phyloP scores from a whole-genome alignment of 2,888 invertebrate species.

The Drosophila quinaria region DNA sequence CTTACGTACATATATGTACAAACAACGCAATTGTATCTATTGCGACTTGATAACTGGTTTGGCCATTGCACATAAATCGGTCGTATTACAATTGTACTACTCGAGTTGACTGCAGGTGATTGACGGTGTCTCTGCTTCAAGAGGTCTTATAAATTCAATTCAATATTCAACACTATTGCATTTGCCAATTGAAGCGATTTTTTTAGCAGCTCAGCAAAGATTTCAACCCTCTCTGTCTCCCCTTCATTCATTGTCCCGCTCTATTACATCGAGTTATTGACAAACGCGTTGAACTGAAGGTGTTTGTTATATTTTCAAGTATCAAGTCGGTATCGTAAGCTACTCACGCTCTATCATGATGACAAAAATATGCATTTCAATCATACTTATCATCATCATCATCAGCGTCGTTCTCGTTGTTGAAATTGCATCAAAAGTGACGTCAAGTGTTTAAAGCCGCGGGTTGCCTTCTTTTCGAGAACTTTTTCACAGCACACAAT shows the following conservation, averaged over 20 bases:
- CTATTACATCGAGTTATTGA: neutral
- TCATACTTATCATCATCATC: slow-evolving; percentile 19
- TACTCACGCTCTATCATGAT: slow-evolving; percentile 23
- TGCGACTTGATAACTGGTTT: slow-evolving; percentile 19
- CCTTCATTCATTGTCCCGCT: neutral
- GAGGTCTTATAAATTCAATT: slow-evolving; percentile 13
- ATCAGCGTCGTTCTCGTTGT: neutral
- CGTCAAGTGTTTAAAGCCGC: slow-evolving; percentile 37
- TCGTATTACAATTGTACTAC: slow-evolving; percentile 15
- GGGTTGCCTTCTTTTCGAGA: slow-evolving; percentile 14
- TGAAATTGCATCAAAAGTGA: slow-evolving; percentile 16
- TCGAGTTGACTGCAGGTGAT: slow-evolving; percentile 6
- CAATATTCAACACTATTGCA: slow-evolving; percentile 13
- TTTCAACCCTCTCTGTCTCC: neutral
- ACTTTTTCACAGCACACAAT: slow-evolving; percentile 25
- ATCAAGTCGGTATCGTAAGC: slow-evolving; percentile 5
- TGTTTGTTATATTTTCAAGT: slow-evolving; percentile 19
- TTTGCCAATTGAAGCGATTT: slow-evolving; percentile 4
- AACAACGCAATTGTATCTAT: slow-evolving; percentile 3
- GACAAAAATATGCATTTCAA: slow-evolving; percentile 13
- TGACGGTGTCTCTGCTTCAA: slow-evolving; percentile 9
- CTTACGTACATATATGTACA: neutral
- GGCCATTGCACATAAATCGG: neutral
- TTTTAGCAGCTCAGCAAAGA: neutral
- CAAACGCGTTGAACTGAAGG: slow-evolving; percentile 9